Evolutionary conservation across 2,888 invertebrate species (phyloP), one percentile per base, ranked within the genome.

Genomic region (Drosophila siamana): DNA sequence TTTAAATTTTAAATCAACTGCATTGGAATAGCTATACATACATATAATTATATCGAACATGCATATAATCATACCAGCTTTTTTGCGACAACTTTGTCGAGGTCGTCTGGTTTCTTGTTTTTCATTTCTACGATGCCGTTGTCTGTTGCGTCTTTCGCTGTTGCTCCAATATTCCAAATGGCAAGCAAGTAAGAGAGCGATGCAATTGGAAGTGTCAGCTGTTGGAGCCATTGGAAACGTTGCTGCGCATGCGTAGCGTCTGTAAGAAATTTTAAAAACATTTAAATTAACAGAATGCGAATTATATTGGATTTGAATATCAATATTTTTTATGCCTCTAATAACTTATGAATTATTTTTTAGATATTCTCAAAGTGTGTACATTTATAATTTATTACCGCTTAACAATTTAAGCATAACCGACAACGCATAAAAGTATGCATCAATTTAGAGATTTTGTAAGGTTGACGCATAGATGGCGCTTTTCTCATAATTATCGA

Each of bases 81-180:
- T 57, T 79, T 80, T 78, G 80, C 76, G 66, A 75, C 74, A 80
- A 68, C 74, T 72, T 83, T 69, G 86, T 90, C 90, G 90, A 90
- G 90, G 90, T 89, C 90, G 89, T 89, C 88, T 85, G 80, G 90
- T 90, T 88, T 90, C 79, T 78, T 79, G 68, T 74, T 76, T 71
- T 69, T 74, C 59, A 76, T 84, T 82, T 78, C 69, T 65, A 68
- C 51, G 55, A 43, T 46, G 71, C 60, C 51, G 72, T 64, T 73
- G 66, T 74, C 57, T 68, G 70, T 69, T 36, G 68, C 43, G 43
- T 66, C 65, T 68, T 57, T 67, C 47, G 73, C 59, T 48, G 60
- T 44, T 65, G 60, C 65, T 69, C 66, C 46, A 59, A 36, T 65
- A 62, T 69, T 83, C 46, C 80, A 62, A 66, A 52, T 65, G 46